These are phyloP conservation scores for Scophthalmus maximus DNA, from an alignment of 2,113 vertebrate genomes.

Conservation along the genomic window DNA sequence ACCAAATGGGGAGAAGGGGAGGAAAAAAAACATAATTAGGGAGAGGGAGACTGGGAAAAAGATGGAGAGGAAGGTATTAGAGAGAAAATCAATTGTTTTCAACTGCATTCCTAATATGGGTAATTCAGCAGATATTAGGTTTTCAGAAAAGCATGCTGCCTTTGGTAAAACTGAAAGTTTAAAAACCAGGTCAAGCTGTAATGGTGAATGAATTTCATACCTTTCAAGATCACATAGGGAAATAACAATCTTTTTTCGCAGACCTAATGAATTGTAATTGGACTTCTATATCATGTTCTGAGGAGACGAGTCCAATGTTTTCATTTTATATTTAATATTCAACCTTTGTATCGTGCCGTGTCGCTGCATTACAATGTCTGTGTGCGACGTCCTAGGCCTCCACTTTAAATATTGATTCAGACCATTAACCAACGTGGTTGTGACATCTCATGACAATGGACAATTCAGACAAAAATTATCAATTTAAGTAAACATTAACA, in stretches of 20 bases:
- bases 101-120: slow-evolving; percentile 76
- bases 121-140: slow-evolving; percentile 79
- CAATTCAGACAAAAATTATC: slow-evolving; percentile 23
- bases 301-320: slow-evolving; percentile 37
- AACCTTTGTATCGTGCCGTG: slow-evolving; percentile 19
- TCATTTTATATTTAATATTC: slow-evolving; percentile 36
- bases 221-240: slow-evolving; percentile 42
- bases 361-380: slow-evolving; percentile 29
- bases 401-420: slow-evolving; percentile 50
- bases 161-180: slow-evolving; percentile 70
- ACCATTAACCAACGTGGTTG: slow-evolving; percentile 40
- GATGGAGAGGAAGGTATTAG: slow-evolving; percentile 60
- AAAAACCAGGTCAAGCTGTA: slow-evolving; percentile 72
- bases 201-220: slow-evolving; percentile 59
- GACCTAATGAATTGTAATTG: slow-evolving; percentile 56
- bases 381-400: background rate
- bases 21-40: slow-evolving; percentile 77
- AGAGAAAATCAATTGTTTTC: slow-evolving; percentile 77
- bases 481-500: slow-evolving; percentile 10
- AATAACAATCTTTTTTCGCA: slow-evolving; percentile 1
- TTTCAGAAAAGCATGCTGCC: slow-evolving; percentile 69
- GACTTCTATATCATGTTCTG: slow-evolving; percentile 21
- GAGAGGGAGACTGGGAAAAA: slow-evolving; percentile 52
- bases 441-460: slow-evolving; percentile 28
- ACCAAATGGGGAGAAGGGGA: slow-evolving; percentile 73